These are phyloP conservation scores for Ailuropoda melanoleuca DNA, from an alignment of 2,113 vertebrate genomes.

Conservation along the genomic window DNA sequence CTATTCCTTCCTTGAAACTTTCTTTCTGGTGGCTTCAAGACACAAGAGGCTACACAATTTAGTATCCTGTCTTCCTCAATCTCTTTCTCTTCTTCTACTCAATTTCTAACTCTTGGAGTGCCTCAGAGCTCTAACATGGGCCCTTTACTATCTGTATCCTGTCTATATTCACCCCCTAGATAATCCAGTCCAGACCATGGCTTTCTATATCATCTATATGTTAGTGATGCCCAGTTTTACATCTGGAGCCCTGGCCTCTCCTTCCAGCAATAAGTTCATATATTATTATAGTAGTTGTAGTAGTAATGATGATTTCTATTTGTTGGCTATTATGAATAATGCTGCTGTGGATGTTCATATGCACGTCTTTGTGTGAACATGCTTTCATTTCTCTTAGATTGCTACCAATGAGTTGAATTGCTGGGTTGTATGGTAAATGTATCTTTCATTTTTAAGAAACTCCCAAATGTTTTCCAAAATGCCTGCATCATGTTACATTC, in stretches of 20 bases:
- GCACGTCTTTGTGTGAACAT: not conserved
- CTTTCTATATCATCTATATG: not conserved
- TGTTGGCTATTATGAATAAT: not conserved
- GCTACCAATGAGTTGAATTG: not conserved
- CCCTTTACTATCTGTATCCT: not conserved
- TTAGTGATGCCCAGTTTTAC: not conserved
- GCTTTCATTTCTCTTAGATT: not conserved
- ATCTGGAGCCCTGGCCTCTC: not conserved
- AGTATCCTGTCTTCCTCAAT: not conserved
- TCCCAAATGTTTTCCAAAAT: not conserved
- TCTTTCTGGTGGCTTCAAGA: not conserved
- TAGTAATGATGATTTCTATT: not conserved
- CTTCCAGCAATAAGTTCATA: not conserved
- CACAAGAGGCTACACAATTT: not conserved
- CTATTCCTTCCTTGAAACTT: not conserved
- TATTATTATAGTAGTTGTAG: not conserved
- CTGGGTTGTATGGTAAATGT: not conserved
- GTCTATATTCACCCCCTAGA: not conserved
- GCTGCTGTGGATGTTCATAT: not conserved
- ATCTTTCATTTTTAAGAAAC: conserved; percentile 7
- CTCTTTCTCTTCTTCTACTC: not conserved
- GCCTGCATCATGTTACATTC: not conserved
- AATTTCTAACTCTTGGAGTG: not conserved
- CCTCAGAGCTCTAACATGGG: not conserved
- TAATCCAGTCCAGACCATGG: not conserved